A percentile compares a stretch with the other conserved stretches of the same genome.
phyloP scores from a whole-genome alignment of 2,888 invertebrate species.

The Macrophya annulata region DNA sequence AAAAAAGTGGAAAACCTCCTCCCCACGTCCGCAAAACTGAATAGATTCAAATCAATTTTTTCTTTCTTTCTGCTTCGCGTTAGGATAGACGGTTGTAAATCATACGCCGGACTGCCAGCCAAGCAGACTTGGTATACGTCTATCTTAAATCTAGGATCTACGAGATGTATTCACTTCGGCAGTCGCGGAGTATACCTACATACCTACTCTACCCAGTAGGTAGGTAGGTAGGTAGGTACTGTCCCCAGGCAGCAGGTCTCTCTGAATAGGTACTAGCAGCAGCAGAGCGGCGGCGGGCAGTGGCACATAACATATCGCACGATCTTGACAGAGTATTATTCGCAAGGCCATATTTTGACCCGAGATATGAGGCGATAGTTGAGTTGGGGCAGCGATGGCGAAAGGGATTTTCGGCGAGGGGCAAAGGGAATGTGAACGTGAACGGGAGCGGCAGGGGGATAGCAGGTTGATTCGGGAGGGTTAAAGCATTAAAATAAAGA shows the following conservation, averaged over 20 bases:
- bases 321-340: slow-evolving; percentile 57
- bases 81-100: slow-evolving; percentile 46
- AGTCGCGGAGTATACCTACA: slow-evolving; percentile 25
- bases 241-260: slow-evolving; percentile 8
- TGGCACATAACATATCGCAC: slow-evolving; percentile 49
- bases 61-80: slow-evolving; percentile 5
- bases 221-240: slow-evolving; percentile 21
- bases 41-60: slow-evolving; percentile 46
- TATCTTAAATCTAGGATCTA: slow-evolving; percentile 52
- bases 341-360: slow-evolving; percentile 65
- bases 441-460: slow-evolving; percentile 57
- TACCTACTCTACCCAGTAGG: slow-evolving; percentile 17
- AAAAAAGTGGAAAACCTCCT: neutral
- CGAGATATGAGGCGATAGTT: slow-evolving; percentile 56
- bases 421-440: slow-evolving; percentile 60
- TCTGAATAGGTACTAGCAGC: slow-evolving; percentile 5
- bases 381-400: slow-evolving; percentile 54
- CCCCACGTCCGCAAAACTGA: slow-evolving; percentile 44
- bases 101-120: slow-evolving; percentile 12
- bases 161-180: slow-evolving; percentile 52
- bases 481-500: slow-evolving; percentile 17
- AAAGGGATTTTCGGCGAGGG: slow-evolving; percentile 48
- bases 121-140: slow-evolving; percentile 8
- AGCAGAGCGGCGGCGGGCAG: slow-evolving; percentile 42
- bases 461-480: slow-evolving; percentile 29